phyloP scores from a whole-genome alignment of 2,113 vertebrate species.

The Calyptommatus sinebrachiatus region DNA sequence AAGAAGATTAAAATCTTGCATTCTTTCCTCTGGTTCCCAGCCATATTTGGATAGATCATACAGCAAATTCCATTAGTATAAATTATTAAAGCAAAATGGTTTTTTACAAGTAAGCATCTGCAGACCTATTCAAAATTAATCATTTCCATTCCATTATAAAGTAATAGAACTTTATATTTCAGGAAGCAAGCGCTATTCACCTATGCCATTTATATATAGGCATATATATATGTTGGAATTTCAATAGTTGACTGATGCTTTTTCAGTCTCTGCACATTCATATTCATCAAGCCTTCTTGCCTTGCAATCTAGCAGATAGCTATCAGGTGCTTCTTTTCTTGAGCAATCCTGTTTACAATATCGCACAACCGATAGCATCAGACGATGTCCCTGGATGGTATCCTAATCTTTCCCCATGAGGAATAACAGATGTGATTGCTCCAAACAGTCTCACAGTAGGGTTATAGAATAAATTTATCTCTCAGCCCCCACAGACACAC shows the following conservation, averaged over 20 bases:
- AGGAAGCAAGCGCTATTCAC: constrained; percentile 3
- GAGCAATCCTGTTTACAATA: constrained; percentile 46
- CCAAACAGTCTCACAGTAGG: neutral
- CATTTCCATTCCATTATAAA: constrained; percentile 56
- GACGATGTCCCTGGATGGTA: neutral
- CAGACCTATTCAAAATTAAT: constrained; percentile 58
- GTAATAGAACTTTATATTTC: constrained; percentile 63
- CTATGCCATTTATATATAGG: too few species aligned
- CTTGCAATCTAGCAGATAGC: constrained; percentile 19
- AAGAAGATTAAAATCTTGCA: constrained; percentile 4
- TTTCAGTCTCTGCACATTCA: constrained; percentile 17
- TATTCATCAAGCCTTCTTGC: constrained; percentile 51
- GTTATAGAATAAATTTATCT: constrained; percentile 8
- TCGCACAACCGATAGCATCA: constrained; percentile 30
- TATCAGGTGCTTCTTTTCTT: constrained; percentile 38
- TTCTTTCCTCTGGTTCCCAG: constrained; percentile 20
- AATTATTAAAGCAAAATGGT: constrained; percentile 67
- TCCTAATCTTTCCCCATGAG: constrained; percentile 38
- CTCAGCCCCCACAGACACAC: neutral
- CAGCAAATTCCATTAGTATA: constrained; percentile 62
- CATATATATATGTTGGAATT: too few species aligned
- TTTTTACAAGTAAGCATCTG: constrained; percentile 54
- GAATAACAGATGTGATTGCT: constrained; percentile 16
- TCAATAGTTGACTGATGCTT: neutral
- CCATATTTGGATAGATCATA: constrained; percentile 22